These are phyloP conservation scores for Cantharis nigra DNA, from an alignment of 2,888 invertebrate genomes.

Conservation along the genomic window DNA sequence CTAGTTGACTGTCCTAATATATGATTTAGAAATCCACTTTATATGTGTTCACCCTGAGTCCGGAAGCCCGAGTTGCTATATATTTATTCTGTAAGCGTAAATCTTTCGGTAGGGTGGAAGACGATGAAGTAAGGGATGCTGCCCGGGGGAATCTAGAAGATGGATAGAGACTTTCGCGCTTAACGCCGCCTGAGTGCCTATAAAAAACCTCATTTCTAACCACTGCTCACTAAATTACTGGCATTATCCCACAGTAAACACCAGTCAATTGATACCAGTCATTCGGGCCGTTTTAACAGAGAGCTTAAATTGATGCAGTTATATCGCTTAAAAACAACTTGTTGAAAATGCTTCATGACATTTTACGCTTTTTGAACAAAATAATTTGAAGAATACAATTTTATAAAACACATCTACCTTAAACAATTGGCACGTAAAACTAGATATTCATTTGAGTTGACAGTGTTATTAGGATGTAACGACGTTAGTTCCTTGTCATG, in stretches of 20 bases:
- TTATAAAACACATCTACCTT: constrained; percentile 12
- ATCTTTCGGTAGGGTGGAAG: constrained; percentile 37
- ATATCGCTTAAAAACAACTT: constrained; percentile 27
- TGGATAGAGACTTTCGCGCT: constrained; percentile 44
- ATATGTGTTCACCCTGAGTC: constrained; percentile 32
- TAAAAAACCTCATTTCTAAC: constrained; percentile 47
- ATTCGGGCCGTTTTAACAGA: constrained; percentile 23
- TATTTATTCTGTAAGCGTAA: constrained; percentile 46
- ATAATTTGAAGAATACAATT: constrained; percentile 1
- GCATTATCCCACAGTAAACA: constrained; percentile 52
- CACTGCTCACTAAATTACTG: constrained; percentile 46
- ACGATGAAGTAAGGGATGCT: constrained; percentile 31
- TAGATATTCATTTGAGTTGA: background rate
- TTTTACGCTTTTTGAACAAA: constrained; percentile 4
- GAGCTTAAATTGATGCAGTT: constrained; percentile 25
- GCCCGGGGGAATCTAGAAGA: constrained; percentile 40
- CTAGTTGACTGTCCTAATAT: constrained; percentile 28
- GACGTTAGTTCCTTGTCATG: background rate
- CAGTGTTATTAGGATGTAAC: background rate
- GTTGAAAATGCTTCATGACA: constrained; percentile 18
- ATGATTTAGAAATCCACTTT: constrained; percentile 34
- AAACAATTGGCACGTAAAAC: constrained; percentile 13
- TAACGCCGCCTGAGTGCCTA: constrained; percentile 42
- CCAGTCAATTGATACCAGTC: constrained; percentile 50
- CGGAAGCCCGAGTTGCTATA: constrained; percentile 32